Evolutionary conservation across 1,140 invertebrate genomes (phyloP), one percentile per base, ranked within the genome.

Genomic region (Platorchestia sp.): DNA sequence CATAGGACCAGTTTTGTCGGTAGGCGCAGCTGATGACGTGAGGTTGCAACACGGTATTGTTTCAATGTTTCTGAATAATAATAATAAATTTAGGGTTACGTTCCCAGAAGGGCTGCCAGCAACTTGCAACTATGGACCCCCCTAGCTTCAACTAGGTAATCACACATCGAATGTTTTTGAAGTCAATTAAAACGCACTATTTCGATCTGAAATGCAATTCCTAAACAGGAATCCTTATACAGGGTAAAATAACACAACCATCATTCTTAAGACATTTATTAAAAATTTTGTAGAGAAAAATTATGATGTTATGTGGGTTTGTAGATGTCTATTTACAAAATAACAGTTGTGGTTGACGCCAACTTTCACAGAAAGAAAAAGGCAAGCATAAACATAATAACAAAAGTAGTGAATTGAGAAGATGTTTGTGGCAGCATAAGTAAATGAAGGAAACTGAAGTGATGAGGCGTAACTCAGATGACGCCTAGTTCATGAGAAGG

Each of bases 281-380:
- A 93, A 44, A 93, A 93, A 93, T 93, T 93, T 93, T 93, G 91
- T 93, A 93, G 91, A 93, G 91, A 93, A 93, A 93, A 93, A 93
- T 93, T 93, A 93, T 93, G 91, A 93, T 93, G 91, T 90, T 90
- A 90, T 93, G 91, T 93, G 91, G 91, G 91, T 47, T 44, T 93
- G 91, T 93, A 44, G 45, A 45, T 45, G 91, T 93, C 16, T 93
- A 93, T 93, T 45, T 93, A 93, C 91, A 93, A 93, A 93, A 93
- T 47, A 93, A 93, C 91, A 45, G 91, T 45, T 44, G 43, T 44
- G 91, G 91, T 93, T 93, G 44, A 44, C n/a, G 91, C 45, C 91
- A 45, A 45, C 91, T 93, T 93, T 45, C 43, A 93, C 91, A n/a
- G 45, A 93, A 93, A 93, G 43, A 93, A 93, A 93, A 90, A 90